Percentiles rank a stretch among this genome's conserved stretches.
phyloP scores from a whole-genome alignment of 1,140 invertebrate species.

The Drosophila gunungcola region DNA sequence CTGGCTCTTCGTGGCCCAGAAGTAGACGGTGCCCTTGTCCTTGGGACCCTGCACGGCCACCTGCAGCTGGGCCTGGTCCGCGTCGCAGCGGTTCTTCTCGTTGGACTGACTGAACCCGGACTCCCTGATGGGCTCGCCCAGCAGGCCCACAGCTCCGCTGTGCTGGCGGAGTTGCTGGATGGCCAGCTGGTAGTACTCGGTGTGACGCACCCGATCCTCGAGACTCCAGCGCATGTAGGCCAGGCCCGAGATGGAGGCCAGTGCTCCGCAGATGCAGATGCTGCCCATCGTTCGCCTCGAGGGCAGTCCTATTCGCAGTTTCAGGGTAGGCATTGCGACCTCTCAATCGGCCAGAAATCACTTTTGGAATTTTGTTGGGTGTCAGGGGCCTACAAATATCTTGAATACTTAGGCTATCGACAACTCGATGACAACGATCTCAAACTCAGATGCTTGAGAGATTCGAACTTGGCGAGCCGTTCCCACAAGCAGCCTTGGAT shows the following conservation, averaged over 20 bases:
- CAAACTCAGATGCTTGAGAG: not conserved
- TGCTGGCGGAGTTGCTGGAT: slow-evolving; percentile 86
- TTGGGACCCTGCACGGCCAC: slow-evolving; percentile 85
- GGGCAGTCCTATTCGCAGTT: slow-evolving; percentile 45
- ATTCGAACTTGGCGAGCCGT: not conserved
- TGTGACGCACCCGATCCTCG: slow-evolving; percentile 82
- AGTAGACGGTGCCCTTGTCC: slow-evolving; percentile 82
- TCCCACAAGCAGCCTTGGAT: not conserved
- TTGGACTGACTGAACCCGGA: slow-evolving; percentile 86
- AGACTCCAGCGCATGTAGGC: slow-evolving; percentile 82
- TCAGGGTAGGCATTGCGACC: slow-evolving; percentile 43
- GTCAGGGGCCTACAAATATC: slow-evolving; percentile 5
- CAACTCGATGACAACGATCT: slow-evolving; percentile 18
- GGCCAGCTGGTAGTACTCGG: slow-evolving; percentile 87
- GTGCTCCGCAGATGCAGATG: slow-evolving; percentile 85
- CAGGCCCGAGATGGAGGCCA: slow-evolving; percentile 84
- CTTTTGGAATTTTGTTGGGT: slow-evolving; percentile 26
- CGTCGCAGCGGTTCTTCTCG: slow-evolving; percentile 86
- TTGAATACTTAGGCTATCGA: not conserved
- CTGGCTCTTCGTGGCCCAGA: slow-evolving; percentile 57
- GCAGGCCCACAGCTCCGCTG: slow-evolving; percentile 85
- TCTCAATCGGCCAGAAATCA: slow-evolving; percentile 1
- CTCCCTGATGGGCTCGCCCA: slow-evolving; percentile 88
- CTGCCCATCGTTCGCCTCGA: slow-evolving; percentile 84
- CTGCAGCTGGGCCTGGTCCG: slow-evolving; percentile 86